Evolutionary conservation across 2,797 vertebrate species (phyloP).

Genomic region (Hybognathus amarus): DNA sequence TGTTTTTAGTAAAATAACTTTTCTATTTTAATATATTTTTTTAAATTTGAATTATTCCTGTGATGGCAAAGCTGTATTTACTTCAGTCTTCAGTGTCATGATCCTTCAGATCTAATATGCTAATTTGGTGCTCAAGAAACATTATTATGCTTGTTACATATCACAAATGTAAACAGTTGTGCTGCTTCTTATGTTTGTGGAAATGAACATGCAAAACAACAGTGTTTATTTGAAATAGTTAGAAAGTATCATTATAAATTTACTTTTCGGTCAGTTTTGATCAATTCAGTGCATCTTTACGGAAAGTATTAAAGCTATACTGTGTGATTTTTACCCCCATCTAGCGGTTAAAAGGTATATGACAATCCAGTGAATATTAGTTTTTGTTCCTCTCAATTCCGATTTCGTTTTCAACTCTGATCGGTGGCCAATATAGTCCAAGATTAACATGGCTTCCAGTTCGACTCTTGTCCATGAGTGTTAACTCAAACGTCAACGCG

Average conservation of each 20-base stretch:
- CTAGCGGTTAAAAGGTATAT: too few species aligned
- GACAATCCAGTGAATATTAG: too few species aligned
- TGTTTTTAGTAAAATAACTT: not conserved
- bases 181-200: not conserved
- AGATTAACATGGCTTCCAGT: too few species aligned
- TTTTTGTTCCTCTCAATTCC: too few species aligned
- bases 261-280: not conserved
- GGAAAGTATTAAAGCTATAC: too few species aligned
- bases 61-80: not conserved
- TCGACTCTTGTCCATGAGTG: too few species aligned
- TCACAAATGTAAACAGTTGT: not conserved
- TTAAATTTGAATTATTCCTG: not conserved
- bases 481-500: too few species aligned
- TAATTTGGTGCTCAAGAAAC: not conserved
- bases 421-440: too few species aligned
- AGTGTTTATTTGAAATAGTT: not conserved
- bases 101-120: not conserved
- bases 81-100: not conserved
- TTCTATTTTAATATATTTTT: not conserved
- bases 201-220: not conserved
- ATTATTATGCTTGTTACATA: too few species aligned
- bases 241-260: not conserved
- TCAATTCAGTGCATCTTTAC: not conserved
- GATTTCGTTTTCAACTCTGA: too few species aligned
- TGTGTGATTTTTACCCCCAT: too few species aligned